Evolutionary conservation across 2,113 vertebrate species (phyloP).

Genomic region (Hepsetus odoe): DNA sequence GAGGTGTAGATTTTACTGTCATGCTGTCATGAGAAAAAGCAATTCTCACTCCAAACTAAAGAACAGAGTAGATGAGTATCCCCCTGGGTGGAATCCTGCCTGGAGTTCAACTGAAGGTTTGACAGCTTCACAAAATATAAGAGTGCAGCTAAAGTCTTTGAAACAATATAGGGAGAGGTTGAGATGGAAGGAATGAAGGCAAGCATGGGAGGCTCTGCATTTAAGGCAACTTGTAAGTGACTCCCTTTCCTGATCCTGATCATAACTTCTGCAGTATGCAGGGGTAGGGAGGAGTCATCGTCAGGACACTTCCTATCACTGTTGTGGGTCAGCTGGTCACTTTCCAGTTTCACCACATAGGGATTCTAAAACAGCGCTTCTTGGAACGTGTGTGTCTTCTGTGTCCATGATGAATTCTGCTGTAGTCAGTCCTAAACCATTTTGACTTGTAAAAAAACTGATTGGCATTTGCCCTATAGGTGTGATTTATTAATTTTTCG

Average conservation of each 20-base stretch:
- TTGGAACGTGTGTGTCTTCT: not conserved
- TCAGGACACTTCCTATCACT: not conserved
- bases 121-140: constrained; percentile 35
- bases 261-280: constrained; percentile 15
- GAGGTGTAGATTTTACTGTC: not conserved
- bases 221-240: constrained; percentile 30
- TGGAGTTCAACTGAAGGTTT: constrained; percentile 42
- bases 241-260: constrained; percentile 35
- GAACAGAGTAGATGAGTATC: constrained; percentile 27
- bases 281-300: not conserved
- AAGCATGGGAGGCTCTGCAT: constrained; percentile 44
- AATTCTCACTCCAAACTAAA: constrained; percentile 25
- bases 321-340: not conserved
- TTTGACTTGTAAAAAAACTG: constrained; percentile 25
- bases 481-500: not conserved
- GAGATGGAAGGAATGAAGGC: constrained; percentile 39
- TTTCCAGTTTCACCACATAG: constrained; percentile 2
- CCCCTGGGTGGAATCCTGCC: constrained; percentile 24
- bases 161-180: constrained; percentile 33
- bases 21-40: not conserved
- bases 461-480: constrained; percentile 5
- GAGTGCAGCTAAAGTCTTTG: constrained; percentile 25
- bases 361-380: not conserved
- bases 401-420: constrained; percentile 14
- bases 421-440: constrained; percentile 2